Percentiles rank a stretch among this genome's conserved stretches.
Conservation (phyloP, 2,888 invertebrate species). For the Lepidonotus clava region DNA sequence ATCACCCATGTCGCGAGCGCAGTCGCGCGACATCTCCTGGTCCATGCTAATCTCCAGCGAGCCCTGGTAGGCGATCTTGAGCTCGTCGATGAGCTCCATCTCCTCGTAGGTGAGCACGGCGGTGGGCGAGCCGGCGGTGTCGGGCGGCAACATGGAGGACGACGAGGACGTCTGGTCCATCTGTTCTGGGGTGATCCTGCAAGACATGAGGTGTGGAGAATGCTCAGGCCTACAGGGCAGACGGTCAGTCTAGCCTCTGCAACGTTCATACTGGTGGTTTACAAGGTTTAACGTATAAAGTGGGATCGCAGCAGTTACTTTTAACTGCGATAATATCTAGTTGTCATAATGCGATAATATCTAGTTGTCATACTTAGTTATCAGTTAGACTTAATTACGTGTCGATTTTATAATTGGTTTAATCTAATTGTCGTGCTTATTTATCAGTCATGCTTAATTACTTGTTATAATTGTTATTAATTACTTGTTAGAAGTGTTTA, state of each 20-base stretch:
- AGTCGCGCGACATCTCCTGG: slow-evolving; percentile 61
- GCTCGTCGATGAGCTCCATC: slow-evolving; percentile 75
- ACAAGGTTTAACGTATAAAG: too few species aligned
- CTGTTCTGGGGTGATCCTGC: slow-evolving; percentile 57
- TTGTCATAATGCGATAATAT: too few species aligned
- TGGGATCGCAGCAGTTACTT: too few species aligned
- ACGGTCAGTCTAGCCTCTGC: slow-evolving; percentile 19
- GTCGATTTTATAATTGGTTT: too few species aligned
- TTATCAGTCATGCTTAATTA: too few species aligned
- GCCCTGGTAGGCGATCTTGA: slow-evolving; percentile 76
- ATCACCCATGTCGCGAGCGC: slow-evolving; percentile 71
- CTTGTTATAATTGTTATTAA: too few species aligned
- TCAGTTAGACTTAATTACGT: too few species aligned
- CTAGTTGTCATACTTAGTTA: too few species aligned
- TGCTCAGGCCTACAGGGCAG: slow-evolving; percentile 22
- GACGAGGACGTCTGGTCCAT: slow-evolving; percentile 56
- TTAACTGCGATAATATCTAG: too few species aligned
- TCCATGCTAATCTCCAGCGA: slow-evolving; percentile 78
- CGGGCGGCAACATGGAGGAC: slow-evolving; percentile 35
- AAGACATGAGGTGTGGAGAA: slow-evolving; percentile 33
- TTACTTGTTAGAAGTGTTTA: too few species aligned
- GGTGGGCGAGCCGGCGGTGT: slow-evolving; percentile 55
- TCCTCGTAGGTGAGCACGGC: slow-evolving; percentile 69
- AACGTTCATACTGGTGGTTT: neutral
- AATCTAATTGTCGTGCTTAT: too few species aligned